phyloP scores from a whole-genome alignment of 2,888 invertebrate genomes.

The Drosophila pseudotakahashii region DNA sequence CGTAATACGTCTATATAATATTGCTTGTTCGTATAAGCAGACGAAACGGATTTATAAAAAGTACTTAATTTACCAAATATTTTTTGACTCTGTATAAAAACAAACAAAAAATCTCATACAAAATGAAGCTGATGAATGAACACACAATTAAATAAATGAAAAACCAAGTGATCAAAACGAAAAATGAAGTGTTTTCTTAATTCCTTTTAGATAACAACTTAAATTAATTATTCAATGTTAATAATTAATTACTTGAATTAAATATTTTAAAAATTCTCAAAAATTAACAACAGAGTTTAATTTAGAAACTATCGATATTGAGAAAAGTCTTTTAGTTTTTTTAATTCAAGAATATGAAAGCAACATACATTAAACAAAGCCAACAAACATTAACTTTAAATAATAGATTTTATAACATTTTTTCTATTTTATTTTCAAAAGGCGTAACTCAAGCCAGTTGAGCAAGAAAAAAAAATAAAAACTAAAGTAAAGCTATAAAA shows the following conservation, averaged over 20 bases:
- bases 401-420: not conserved
- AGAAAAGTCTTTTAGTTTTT: not conserved
- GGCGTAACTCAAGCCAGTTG: not conserved
- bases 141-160: constrained; percentile 52
- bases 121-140: constrained; percentile 65
- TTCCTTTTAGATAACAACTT: not conserved
- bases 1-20: constrained; percentile 43
- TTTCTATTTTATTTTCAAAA: not conserved
- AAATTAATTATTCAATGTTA: too few relatives aligned
- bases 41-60: constrained; percentile 77
- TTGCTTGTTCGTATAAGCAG: constrained; percentile 66
- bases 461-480: not conserved
- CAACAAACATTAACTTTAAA: not conserved
- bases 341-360: not conserved
- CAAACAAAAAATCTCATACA: constrained; percentile 41
- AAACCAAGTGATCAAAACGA: constrained; percentile 67
- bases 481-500: not conserved
- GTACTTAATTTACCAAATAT: constrained; percentile 79
- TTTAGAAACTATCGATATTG: too few relatives aligned
- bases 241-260: too few relatives aligned
- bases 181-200: constrained; percentile 11
- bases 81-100: constrained; percentile 65
- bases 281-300: not conserved
- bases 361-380: not conserved
- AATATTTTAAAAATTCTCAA: too few relatives aligned